Percentiles rank a stretch among this genome's conserved stretches.
Conservation (phyloP, 1,140 invertebrate species). For the Protaetia brevitarsis region DNA sequence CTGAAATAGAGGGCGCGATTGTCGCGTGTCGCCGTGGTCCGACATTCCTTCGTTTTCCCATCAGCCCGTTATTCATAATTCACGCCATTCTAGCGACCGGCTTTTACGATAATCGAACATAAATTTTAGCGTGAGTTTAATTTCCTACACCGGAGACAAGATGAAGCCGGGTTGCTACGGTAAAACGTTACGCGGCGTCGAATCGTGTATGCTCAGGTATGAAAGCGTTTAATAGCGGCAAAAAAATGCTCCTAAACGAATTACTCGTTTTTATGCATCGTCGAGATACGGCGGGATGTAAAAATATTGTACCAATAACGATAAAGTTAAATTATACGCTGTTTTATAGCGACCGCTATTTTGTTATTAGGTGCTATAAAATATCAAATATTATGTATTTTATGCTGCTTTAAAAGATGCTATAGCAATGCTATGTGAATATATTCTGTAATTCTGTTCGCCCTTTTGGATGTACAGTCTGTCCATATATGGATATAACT, state of each 20-base stretch:
- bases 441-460: too few species aligned
- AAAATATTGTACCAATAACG: not conserved
- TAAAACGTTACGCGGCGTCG: not conserved
- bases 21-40: too few species aligned
- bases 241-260: not conserved
- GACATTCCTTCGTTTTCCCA: not conserved
- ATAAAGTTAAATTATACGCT: not conserved
- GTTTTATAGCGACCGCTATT: too few species aligned
- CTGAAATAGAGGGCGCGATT: too few species aligned
- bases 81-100: not conserved
- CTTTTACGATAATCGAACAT: conserved; percentile 2
- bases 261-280: not conserved
- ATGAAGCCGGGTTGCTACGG: not conserved
- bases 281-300: not conserved
- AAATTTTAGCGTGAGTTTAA: not conserved
- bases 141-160: not conserved
- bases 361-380: too few species aligned
- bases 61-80: not conserved
- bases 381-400: too few species aligned
- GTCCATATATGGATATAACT: too few species aligned
- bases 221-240: not conserved
- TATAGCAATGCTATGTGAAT: too few species aligned
- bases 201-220: too few species aligned
- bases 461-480: too few species aligned
- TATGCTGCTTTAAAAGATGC: too few species aligned